Base-by-base conservation (phyloP, 2,797 vertebrate species). In the Acrossocheilus fasciatus region DNA sequence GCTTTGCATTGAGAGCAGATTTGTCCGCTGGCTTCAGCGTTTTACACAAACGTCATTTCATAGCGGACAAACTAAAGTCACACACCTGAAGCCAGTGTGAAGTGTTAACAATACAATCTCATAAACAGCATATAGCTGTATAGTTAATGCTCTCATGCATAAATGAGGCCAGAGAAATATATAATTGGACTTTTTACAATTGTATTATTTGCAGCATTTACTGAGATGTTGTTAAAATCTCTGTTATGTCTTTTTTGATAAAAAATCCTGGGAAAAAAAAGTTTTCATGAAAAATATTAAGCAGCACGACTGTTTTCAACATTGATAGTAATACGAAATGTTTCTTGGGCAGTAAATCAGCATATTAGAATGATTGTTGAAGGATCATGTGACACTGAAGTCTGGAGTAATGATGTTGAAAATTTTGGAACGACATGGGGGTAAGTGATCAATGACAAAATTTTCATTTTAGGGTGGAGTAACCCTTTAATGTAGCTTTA, bases 51-150 rank as follows among this genome's bases (percentile, higher is more conserved):
- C 2, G 7, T 10, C 34, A 15, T 82, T 82, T 70, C 34, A 54
- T n/a, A 52, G 80, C 30, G 34, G 80, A 70, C 64, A 70, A 82
- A 82, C 20, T 54, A 82, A 82, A 82, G 81, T 82, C 68, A 43
- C 81, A 82, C 81, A 72, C 81, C 81, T 82, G 81, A 82, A 41
- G 20, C 34, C 17, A 6, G 18, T 11, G 9, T 66, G 62, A 66
- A 69, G 45, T 11, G 34, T 70, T 17, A 4, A 80, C 59, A 57
- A 54, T 70, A 41, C 47, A 39, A 39, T 50, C 66, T 52, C 47
- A 68, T 36, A 30, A 47, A 50, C 43, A 9, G 57, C n/a, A 79
- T 59, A 36, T 64, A 64, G 15, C 39, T 30, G 39, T 64, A 30
- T 11, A 64, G 57, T 79, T 45, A 6, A 79, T 17, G 15, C n/a